Base-by-base conservation (phyloP, 2,888 invertebrate species). In the Chrysolina oricalcia region DNA sequence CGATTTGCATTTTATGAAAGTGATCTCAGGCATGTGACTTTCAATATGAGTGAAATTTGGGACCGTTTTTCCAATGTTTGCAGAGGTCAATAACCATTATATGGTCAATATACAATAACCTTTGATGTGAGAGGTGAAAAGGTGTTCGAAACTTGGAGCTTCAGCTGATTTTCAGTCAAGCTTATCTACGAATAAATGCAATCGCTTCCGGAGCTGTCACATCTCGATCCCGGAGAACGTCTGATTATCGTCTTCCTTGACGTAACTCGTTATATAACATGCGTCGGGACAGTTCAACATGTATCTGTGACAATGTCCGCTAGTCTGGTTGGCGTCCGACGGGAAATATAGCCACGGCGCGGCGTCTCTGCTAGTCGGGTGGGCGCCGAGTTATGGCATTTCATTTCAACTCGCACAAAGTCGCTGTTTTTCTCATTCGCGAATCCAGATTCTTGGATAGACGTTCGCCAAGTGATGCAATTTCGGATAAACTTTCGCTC, bases 271-370 rank as follows among this genome's bases (percentile, higher is more conserved):
- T 23, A 35, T 40, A 40, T 35, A 43, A 59, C 63, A 56, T 56
- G 23, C 56, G 56, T 56, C 56, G 17, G 69, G 56, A 13, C 59
- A 35, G 27, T 59, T 75, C 69, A 70, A 69, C 70, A 76, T 76
- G 83, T 83, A 85, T 83, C 85, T 86, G 87, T 86, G 85, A 86
- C 86, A 85, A 86, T 86, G 85, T 83, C 85, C 84, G 84, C 83
- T 83, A 86, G 86, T 82, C 86, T 81, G 81, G 85, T 82, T 85
- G 86, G 86, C 86, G 86, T 84, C 86, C 83, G 83, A 82, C 83
- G 81, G 79, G 77, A 43, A 67, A 67, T 50, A 81, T 84, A 86
- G 86, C 86, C 85, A 86, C 84, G 35, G 35, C 83, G 83, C 85
- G 86, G 84, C 86, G 86, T 85, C 86, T 83, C 82, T 80, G 82